Conservation (phyloP, 1,140 invertebrate species). For the Pseudoatta argentina region DNA sequence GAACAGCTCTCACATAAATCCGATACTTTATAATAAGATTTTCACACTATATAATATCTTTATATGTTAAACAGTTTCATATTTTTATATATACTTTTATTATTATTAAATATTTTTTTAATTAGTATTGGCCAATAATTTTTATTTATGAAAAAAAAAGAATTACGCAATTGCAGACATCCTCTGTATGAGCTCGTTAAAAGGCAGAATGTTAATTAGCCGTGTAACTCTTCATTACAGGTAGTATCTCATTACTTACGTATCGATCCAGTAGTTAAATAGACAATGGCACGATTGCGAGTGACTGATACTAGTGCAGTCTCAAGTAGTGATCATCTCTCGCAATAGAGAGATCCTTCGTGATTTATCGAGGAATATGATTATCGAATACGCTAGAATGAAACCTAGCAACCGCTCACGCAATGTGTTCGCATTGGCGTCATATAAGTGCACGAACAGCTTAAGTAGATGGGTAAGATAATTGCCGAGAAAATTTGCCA, state of each 20-base stretch:
- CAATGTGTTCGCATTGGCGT: background rate
- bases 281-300: conserved; percentile 20
- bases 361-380: conserved; percentile 40
- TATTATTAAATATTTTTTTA: background rate
- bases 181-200: background rate
- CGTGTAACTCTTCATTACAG: conserved; percentile 40
- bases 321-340: conserved; percentile 22
- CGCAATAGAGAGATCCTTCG: conserved; percentile 37
- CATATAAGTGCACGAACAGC: background rate
- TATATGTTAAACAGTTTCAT: conserved; percentile 6
- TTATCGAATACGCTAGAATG: conserved; percentile 27
- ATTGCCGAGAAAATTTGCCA: background rate
- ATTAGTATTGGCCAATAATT: background rate
- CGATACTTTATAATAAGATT: conserved; percentile 6
- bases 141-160: background rate
- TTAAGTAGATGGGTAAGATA: conserved; percentile 7
- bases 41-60: background rate
- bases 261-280: conserved; percentile 49
- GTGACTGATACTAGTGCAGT: conserved; percentile 9
- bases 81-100: background rate
- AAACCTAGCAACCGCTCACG: conserved; percentile 3
- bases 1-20: conserved; percentile 8
- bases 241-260: conserved; percentile 46
- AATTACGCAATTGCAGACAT: background rate
- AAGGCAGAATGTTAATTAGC: conserved; percentile 46